phyloP scores from a whole-genome alignment of 2,888 invertebrate genomes.

The Megalurothrips usitatus region DNA sequence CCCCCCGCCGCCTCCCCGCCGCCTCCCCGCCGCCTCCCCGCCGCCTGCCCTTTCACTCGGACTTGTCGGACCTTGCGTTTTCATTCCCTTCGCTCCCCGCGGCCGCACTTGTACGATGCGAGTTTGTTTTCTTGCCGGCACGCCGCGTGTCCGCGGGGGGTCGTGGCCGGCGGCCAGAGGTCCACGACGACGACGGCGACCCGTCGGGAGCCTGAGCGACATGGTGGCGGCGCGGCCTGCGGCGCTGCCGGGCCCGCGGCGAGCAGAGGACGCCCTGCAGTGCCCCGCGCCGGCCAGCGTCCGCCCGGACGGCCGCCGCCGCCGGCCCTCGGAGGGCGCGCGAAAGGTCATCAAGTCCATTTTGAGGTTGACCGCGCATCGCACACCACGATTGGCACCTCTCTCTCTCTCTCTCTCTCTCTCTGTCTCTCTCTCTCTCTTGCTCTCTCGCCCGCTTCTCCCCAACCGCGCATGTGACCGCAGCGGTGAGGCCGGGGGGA shows the following conservation, averaged over 20 bases:
- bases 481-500: not conserved
- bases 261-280: not conserved
- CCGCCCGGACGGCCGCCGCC: not conserved
- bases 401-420: not conserved
- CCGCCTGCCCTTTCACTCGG: too few relatives aligned
- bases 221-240: not conserved
- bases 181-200: too few relatives aligned
- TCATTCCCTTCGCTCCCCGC: too few relatives aligned
- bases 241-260: not conserved
- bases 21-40: too few relatives aligned
- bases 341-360: not conserved
- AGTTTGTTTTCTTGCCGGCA: too few relatives aligned
- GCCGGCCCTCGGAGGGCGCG: not conserved
- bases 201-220: too few relatives aligned
- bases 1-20: too few relatives aligned
- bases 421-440: not conserved
- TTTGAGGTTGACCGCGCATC: constrained; percentile 14
- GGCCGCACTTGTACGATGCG: too few relatives aligned
- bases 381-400: not conserved
- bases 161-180: too few relatives aligned
- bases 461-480: not conserved
- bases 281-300: too few relatives aligned
- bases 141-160: not conserved
- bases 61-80: too few relatives aligned
- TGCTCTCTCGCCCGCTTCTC: not conserved